These are phyloP conservation scores for Chrysomallon squamiferum DNA, from an alignment of 1,140 invertebrate species.

Conservation along the genomic window DNA sequence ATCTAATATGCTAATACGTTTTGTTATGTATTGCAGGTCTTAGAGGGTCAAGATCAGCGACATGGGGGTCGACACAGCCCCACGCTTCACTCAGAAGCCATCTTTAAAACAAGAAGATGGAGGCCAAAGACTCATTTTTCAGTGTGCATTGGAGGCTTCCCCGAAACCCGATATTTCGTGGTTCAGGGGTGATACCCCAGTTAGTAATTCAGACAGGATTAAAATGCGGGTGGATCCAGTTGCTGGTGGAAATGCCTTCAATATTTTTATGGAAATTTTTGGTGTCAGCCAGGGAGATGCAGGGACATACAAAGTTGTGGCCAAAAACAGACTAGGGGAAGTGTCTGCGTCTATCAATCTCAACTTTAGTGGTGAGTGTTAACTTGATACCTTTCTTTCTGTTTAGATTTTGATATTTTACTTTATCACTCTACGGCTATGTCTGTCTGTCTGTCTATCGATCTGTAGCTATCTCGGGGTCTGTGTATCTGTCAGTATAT, in stretches of 20 bases:
- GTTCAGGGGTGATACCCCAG: slow-evolving; percentile 52
- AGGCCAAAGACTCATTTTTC: slow-evolving; percentile 61
- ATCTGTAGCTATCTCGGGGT: not conserved
- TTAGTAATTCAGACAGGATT: slow-evolving; percentile 44
- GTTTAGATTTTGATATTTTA: not conserved
- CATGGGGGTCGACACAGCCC: slow-evolving; percentile 91
- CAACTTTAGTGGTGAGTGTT: slow-evolving; percentile 83
- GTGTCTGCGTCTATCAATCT: slow-evolving; percentile 97
- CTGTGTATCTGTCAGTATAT: too few relatives aligned
- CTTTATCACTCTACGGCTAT: not conserved
- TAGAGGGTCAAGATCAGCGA: slow-evolving; percentile 11
- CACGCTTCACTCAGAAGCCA: slow-evolving; percentile 96
- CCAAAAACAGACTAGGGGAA: slow-evolving; percentile 97
- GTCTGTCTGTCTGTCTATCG: too few relatives aligned
- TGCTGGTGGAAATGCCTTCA: slow-evolving; percentile 48
- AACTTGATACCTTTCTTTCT: too few relatives aligned
- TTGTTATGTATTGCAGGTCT: not conserved
- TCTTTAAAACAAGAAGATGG: slow-evolving; percentile 96
- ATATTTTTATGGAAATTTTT: slow-evolving; percentile 78
- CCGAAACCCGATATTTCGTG: slow-evolving; percentile 59
- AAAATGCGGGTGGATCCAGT: slow-evolving; percentile 49
- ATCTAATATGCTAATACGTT: not conserved
- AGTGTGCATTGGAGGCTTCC: slow-evolving; percentile 58
- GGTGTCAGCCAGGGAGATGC: slow-evolving; percentile 95
- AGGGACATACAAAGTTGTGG: slow-evolving; percentile 96